These are phyloP conservation scores for Chaetophractus vellerosus DNA, from an alignment of 2,797 vertebrate species.

Conservation along the genomic window DNA sequence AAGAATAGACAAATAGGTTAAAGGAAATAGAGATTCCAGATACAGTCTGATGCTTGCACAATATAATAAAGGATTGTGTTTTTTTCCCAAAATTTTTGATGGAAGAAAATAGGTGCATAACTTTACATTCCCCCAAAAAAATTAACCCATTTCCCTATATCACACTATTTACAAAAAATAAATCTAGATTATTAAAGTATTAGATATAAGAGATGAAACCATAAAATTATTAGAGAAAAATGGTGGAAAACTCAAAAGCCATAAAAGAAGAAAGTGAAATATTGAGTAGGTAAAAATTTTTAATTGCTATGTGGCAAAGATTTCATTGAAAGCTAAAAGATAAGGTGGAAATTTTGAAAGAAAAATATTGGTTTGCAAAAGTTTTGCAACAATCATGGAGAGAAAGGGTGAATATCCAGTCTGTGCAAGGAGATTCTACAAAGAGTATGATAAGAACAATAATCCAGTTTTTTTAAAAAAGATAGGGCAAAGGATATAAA, in stretches of 20 bases:
- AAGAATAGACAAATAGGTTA: conserved; percentile 41
- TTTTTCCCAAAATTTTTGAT: conserved; percentile 11
- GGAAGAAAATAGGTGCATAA: conserved; percentile 43
- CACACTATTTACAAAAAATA: background rate
- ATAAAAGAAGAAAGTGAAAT: conserved; percentile 34
- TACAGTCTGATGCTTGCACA: background rate
- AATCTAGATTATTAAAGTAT: background rate
- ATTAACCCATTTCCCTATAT: background rate
- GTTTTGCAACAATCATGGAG: background rate
- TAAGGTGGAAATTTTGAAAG: background rate
- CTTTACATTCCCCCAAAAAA: background rate
- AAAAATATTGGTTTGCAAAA: background rate
- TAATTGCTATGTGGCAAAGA: background rate
- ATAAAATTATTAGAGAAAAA: conserved; percentile 10
- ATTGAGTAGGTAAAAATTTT: background rate
- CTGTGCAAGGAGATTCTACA: background rate
- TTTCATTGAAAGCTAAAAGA: background rate
- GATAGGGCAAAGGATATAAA: background rate
- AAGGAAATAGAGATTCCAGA: background rate
- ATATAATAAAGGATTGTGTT: background rate
- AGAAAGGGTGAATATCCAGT: background rate
- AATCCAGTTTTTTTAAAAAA: background rate
- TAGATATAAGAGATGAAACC: conserved; percentile 11
- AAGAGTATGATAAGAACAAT: background rate
- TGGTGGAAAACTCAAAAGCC: conserved; percentile 12